Percentiles rank a stretch among this genome's conserved stretches.
These are phyloP conservation scores for Tetragonula carbonaria DNA, from an alignment of 2,888 invertebrate species.

Conservation along the genomic window DNA sequence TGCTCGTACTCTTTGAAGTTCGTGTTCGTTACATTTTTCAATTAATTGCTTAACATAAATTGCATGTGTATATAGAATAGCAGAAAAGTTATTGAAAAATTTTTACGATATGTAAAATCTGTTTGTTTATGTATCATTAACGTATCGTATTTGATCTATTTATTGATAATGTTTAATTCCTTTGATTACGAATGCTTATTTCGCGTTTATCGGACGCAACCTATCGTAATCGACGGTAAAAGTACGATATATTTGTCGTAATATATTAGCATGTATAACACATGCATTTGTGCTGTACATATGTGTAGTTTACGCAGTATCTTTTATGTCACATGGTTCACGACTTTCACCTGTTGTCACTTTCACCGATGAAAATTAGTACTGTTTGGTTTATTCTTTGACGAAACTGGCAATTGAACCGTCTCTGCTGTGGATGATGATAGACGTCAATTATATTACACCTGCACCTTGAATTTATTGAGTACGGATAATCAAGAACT, in stretches of 20 bases:
- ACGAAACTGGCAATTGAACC: conserved; percentile 9
- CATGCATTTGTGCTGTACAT: conserved; percentile 43
- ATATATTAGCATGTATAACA: conserved; percentile 43
- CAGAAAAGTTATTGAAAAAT: too few species aligned
- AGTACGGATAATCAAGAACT: not conserved
- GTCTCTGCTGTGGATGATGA: not conserved
- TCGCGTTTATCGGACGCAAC: not conserved
- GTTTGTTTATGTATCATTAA: too few species aligned
- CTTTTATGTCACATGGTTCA: conserved; percentile 59
- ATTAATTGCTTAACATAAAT: not conserved
- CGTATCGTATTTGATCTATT: not conserved
- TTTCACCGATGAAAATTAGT: conserved; percentile 80
- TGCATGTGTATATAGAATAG: not conserved
- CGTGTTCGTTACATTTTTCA: not conserved
- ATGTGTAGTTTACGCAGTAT: conserved; percentile 62
- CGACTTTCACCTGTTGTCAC: conserved; percentile 78
- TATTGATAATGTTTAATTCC: not conserved
- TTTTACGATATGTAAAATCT: not conserved
- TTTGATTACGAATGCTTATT: conserved; percentile 30
- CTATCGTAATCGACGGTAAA: conserved; percentile 37
- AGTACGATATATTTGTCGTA: conserved; percentile 44
- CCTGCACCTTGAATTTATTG: not conserved
- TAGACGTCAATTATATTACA: not conserved
- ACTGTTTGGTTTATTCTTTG: conserved; percentile 42
- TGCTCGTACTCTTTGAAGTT: not conserved